phyloP scores from a whole-genome alignment of 1,140 invertebrate genomes.

The Pseudachorutes palmiensis region DNA sequence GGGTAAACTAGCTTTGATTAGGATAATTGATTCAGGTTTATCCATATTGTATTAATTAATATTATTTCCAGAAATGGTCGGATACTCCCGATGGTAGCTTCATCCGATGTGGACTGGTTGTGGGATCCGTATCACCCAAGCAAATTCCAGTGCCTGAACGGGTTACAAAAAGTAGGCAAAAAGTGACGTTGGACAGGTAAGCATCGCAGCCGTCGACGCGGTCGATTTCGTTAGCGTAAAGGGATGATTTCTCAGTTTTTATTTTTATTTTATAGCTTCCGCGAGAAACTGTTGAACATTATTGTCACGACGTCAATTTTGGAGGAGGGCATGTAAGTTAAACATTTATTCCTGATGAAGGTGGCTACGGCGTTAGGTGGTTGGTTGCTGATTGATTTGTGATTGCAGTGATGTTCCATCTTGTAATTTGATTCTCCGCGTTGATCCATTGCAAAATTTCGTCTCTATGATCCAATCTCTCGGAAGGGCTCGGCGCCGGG shows the following conservation, averaged over 20 bases:
- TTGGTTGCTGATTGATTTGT: too few relatives aligned
- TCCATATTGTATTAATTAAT: not conserved
- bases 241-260: not conserved
- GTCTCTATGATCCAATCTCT: conserved; percentile 77
- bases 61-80: conserved; percentile 6
- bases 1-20: not conserved
- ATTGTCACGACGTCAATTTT: conserved; percentile 16
- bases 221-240: not conserved
- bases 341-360: too few relatives aligned
- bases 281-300: not conserved
- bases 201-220: too few relatives aligned
- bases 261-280: not conserved
- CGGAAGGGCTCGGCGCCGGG: conserved; percentile 54
- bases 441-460: conserved; percentile 59
- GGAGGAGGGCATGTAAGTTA: conserved; percentile 30
- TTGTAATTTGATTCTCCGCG: conserved; percentile 41
- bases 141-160: not conserved
- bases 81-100: too few relatives aligned
- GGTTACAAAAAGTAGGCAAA: not conserved
- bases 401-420: conserved; percentile 21
- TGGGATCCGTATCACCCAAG: not conserved
- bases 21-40: not conserved
- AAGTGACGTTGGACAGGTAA: not conserved
- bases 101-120: not conserved
- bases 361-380: too few relatives aligned